These are phyloP conservation scores for Cololabis saira DNA, from an alignment of 2,113 vertebrate genomes.

Conservation along the genomic window DNA sequence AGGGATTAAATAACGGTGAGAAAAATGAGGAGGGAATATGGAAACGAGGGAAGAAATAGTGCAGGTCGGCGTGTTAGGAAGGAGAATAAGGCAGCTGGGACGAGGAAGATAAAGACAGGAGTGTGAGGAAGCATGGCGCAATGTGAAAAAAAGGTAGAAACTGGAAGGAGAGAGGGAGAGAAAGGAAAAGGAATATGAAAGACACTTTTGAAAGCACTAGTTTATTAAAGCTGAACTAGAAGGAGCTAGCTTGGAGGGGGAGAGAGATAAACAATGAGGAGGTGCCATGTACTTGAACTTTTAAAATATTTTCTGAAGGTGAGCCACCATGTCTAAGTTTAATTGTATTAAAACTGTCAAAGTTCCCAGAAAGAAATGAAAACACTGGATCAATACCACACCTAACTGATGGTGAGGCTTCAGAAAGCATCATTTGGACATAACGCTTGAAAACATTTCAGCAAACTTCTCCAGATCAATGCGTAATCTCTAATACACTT, in stretches of 20 bases:
- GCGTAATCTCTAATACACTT: too few relatives aligned
- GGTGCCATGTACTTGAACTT: too few relatives aligned
- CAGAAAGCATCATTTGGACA: too few relatives aligned
- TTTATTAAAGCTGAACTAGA: too few relatives aligned
- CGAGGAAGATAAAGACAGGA: neutral
- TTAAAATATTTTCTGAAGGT: too few relatives aligned
- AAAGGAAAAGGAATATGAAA: neutral
- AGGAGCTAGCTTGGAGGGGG: too few relatives aligned
- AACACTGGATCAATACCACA: too few relatives aligned
- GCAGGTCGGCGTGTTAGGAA: neutral
- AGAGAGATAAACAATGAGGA: too few relatives aligned
- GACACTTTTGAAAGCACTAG: neutral
- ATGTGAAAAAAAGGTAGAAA: neutral
- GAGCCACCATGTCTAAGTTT: too few relatives aligned
- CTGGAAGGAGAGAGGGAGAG: neutral
- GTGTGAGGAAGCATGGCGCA: neutral
- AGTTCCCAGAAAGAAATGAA: too few relatives aligned
- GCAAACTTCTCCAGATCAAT: neutral
- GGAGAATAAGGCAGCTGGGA: neutral
- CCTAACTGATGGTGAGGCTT: too few relatives aligned
- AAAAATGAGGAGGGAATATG: slow-evolving; percentile 3
- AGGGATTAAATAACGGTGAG: slow-evolving; percentile 17
- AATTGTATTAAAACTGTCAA: too few relatives aligned
- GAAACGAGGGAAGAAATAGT: slow-evolving; percentile 17
- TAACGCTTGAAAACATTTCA: neutral